Evolutionary conservation across 2,888 invertebrate species (phyloP).

Genomic region (Melikaiella ostensackeni): DNA sequence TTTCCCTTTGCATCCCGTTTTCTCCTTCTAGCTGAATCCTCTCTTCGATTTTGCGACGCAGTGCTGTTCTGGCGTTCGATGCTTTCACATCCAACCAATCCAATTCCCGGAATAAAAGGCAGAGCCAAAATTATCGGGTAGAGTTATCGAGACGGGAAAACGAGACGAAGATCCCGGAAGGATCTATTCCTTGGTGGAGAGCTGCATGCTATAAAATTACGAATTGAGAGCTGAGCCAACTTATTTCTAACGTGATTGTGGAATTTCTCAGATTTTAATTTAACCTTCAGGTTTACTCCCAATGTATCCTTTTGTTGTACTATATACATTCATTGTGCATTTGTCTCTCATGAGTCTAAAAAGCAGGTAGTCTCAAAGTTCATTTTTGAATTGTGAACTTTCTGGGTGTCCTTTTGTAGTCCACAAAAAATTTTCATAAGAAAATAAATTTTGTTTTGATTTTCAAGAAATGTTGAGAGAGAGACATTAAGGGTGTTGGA

Average conservation of each 20-base stretch:
- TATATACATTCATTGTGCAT: no score
- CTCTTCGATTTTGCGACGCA: slow-evolving; percentile 22
- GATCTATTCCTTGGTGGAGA: slow-evolving; percentile 44
- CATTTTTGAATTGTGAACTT: no score
- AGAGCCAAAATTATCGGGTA: slow-evolving; percentile 65
- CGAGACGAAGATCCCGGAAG: slow-evolving; percentile 44
- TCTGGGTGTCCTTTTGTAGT: no score
- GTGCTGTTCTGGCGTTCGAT: slow-evolving; percentile 43
- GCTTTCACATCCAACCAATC: slow-evolving; percentile 61
- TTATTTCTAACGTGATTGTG: background rate
- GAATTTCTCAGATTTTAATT: background rate
- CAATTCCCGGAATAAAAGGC: slow-evolving; percentile 67
- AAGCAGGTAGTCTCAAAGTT: no score
- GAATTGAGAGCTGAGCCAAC: background rate
- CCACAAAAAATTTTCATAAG: no score
- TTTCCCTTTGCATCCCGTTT: background rate
- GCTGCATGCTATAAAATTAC: background rate
- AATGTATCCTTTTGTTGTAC: no score
- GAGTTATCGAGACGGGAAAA: slow-evolving; percentile 52
- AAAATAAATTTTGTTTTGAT: no score
- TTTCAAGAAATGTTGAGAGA: no score
- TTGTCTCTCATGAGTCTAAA: no score
- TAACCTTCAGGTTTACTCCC: background rate
- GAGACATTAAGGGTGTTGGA: no score
- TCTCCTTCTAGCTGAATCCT: slow-evolving; percentile 7